Conservation (phyloP, 2,113 vertebrate species). For the Nettapus auritus region DNA sequence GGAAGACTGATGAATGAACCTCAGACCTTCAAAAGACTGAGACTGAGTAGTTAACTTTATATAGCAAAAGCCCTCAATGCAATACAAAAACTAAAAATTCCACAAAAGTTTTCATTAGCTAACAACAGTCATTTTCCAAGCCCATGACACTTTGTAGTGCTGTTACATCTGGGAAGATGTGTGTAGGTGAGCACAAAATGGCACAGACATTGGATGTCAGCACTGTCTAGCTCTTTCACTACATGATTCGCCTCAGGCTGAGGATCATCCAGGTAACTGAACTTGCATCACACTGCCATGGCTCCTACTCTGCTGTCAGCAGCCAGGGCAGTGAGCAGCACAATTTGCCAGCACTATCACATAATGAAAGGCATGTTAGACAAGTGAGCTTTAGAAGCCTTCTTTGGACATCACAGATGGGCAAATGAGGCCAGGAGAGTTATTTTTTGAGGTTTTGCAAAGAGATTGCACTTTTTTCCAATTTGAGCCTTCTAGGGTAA, state of each 20-base stretch:
- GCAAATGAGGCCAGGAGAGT: not conserved
- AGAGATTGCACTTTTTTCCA: not conserved
- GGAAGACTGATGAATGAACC: not conserved
- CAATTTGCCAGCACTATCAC: not conserved
- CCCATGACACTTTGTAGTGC: not conserved
- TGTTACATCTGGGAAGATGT: not conserved
- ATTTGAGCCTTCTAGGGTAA: not conserved
- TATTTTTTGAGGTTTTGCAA: not conserved
- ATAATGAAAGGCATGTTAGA: not conserved
- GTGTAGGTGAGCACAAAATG: not conserved
- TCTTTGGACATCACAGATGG: not conserved
- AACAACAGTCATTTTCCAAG: not conserved
- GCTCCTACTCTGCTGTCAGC: not conserved
- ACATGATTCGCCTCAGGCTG: not conserved
- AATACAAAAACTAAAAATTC: not conserved
- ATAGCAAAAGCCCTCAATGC: not conserved
- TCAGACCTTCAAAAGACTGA: not conserved
- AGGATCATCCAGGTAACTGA: not conserved
- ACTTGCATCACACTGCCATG: not conserved
- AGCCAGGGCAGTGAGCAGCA: not conserved
- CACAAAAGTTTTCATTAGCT: not conserved
- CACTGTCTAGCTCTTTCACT: not conserved
- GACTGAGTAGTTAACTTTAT: not conserved
- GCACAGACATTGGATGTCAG: not conserved
- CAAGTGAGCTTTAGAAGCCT: not conserved